These are phyloP conservation scores for Lepus townsendii DNA, from an alignment of 2,797 vertebrate species.

Conservation along the genomic window DNA sequence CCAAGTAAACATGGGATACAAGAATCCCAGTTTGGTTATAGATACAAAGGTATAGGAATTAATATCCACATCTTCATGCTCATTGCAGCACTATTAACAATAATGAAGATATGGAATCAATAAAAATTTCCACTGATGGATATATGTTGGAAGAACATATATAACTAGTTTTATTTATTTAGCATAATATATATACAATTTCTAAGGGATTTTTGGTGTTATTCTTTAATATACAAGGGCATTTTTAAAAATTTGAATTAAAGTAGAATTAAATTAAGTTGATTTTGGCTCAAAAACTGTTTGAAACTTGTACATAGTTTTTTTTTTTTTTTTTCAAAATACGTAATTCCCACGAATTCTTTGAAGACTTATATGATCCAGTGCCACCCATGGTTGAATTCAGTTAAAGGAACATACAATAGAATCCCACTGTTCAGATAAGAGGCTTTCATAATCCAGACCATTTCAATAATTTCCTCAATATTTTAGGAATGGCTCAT, in stretches of 20 bases:
- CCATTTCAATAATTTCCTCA: not conserved
- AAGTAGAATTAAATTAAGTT: no score
- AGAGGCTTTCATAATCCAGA: not conserved
- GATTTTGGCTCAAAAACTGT: no score
- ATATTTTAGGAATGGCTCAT: slow-evolving; percentile 35
- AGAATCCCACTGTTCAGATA: not conserved
- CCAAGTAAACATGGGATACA: no score
- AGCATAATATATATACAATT: not conserved
- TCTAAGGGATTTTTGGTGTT: not conserved
- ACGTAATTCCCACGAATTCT: no score
- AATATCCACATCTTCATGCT: not conserved
- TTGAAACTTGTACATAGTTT: no score
- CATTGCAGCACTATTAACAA: not conserved
- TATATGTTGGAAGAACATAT: not conserved
- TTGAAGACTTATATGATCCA: not conserved
- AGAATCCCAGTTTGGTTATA: not conserved
- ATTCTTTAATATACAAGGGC: not conserved
- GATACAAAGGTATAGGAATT: not conserved
- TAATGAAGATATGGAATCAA: not conserved
- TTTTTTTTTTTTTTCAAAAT: no score
- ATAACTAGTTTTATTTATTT: not conserved
- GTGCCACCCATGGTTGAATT: not conserved
- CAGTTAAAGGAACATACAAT: not conserved
- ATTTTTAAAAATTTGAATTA: no score
- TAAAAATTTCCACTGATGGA: not conserved